Conservation (phyloP, 2,797 vertebrate genomes). For the Artibeus lituratus region DNA sequence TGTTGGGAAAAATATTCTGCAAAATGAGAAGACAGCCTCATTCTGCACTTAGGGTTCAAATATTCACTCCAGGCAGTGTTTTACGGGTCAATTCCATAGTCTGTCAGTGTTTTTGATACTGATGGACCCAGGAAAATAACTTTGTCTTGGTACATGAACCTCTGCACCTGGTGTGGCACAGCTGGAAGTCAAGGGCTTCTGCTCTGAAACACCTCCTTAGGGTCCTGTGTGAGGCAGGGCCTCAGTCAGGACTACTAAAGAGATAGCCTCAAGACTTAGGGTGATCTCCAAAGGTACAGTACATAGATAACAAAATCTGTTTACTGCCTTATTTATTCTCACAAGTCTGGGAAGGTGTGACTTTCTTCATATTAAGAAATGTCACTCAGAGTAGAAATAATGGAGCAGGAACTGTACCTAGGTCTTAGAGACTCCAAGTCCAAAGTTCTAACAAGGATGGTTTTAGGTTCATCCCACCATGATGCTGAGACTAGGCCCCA, state of each 20-base stretch:
- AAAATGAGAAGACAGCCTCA: background rate
- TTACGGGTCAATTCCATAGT: background rate
- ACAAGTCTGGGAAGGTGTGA: background rate
- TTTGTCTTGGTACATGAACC: background rate
- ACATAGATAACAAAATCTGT: background rate
- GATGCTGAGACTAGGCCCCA: too few species aligned
- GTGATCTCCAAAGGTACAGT: background rate
- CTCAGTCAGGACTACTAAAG: background rate
- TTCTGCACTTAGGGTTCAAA: too few species aligned
- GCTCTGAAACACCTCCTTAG: background rate
- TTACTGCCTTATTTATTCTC: background rate
- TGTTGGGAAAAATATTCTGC: background rate
- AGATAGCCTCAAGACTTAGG: background rate
- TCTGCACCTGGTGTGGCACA: background rate
- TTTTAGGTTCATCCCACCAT: background rate
- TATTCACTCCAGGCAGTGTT: background rate
- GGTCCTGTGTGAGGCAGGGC: background rate
- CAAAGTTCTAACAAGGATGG: background rate
- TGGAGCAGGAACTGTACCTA: background rate
- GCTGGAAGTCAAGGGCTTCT: background rate
- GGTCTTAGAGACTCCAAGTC: background rate
- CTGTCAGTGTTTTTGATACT: rapidly evolving
- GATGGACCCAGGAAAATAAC: background rate
- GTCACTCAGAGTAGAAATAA: background rate
- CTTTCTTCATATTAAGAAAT: background rate